A percentile compares a stretch with the other conserved stretches of the same genome.
Evolutionary conservation across 1,140 invertebrate genomes (phyloP).

Genomic region (Euura lappo): DNA sequence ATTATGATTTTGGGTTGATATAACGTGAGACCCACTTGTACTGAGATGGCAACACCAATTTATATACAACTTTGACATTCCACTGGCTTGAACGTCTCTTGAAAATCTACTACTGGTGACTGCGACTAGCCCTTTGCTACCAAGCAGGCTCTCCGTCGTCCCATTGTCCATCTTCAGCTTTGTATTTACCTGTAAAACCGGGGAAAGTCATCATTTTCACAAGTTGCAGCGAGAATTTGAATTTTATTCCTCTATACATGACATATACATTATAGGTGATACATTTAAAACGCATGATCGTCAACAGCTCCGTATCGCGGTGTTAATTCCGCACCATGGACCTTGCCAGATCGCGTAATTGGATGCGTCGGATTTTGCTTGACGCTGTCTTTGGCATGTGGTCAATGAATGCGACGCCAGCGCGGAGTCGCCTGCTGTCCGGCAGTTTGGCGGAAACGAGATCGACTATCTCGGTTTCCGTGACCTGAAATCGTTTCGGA

Average conservation of each 20-base stretch:
- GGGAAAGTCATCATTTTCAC: not conserved
- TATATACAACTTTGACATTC: not conserved
- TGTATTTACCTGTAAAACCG: not conserved
- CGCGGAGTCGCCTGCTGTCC: slow-evolving; percentile 59
- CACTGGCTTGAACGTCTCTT: not conserved
- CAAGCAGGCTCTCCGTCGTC: not conserved
- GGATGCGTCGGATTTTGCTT: slow-evolving; percentile 62
- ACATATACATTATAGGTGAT: too few species aligned
- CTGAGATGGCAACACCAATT: not conserved
- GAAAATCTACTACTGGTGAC: not conserved
- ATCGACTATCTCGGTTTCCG: slow-evolving; percentile 38
- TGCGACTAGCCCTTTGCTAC: not conserved
- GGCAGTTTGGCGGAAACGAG: slow-evolving; percentile 45
- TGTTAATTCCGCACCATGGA: not conserved
- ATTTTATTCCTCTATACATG: too few species aligned
- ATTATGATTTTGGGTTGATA: too few species aligned
- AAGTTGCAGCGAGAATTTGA: too few species aligned
- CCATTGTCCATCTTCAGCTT: not conserved
- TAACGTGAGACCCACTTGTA: too few species aligned
- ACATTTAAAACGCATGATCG: too few species aligned
- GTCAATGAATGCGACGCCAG: slow-evolving; percentile 66
- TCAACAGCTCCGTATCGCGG: not conserved
- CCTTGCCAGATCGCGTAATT: not conserved
- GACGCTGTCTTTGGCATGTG: slow-evolving; percentile 68
- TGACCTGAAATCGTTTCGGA: slow-evolving; percentile 29